These are phyloP conservation scores for Mythimna impura DNA, from an alignment of 2,888 invertebrate species.

Conservation along the genomic window DNA sequence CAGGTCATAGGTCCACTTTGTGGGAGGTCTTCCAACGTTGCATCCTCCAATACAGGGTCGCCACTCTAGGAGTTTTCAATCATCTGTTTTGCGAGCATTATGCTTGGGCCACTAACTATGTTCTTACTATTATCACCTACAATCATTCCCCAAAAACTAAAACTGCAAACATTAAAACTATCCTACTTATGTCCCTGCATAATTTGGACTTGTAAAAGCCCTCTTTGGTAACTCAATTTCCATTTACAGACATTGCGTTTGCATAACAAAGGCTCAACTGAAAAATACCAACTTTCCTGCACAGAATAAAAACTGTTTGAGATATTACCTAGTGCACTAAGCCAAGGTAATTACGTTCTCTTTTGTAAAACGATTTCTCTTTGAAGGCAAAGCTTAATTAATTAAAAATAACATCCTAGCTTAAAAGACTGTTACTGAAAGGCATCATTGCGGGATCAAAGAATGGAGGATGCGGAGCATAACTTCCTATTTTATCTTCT, in stretches of 20 bases:
- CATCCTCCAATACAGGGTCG: no score
- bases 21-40: no score
- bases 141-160: neutral
- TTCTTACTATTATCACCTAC: no score
- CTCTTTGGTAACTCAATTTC: neutral
- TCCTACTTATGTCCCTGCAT: neutral
- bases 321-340: neutral
- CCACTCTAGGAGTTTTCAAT: no score
- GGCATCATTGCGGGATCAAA: slow-evolving; percentile 2
- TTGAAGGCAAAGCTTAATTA: slow-evolving; percentile 36
- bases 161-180: neutral
- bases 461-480: neutral
- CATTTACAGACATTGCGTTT: neutral
- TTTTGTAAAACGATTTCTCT: slow-evolving; percentile 1
- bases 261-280: neutral
- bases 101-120: no score
- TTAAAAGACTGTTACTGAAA: slow-evolving; percentile 3
- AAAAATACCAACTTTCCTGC: slow-evolving; percentile 8
- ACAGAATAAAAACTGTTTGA: slow-evolving; percentile 4
- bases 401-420: slow-evolving; percentile 28
- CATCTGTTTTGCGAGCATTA: no score
- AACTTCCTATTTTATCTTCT: no score
- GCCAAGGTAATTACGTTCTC: slow-evolving; percentile 11
- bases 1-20: no score
- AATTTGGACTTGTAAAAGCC: neutral